Percentiles rank a stretch among this genome's conserved stretches.
Conservation (phyloP, 2,797 vertebrate species). For the Agapornis canus region DNA sequence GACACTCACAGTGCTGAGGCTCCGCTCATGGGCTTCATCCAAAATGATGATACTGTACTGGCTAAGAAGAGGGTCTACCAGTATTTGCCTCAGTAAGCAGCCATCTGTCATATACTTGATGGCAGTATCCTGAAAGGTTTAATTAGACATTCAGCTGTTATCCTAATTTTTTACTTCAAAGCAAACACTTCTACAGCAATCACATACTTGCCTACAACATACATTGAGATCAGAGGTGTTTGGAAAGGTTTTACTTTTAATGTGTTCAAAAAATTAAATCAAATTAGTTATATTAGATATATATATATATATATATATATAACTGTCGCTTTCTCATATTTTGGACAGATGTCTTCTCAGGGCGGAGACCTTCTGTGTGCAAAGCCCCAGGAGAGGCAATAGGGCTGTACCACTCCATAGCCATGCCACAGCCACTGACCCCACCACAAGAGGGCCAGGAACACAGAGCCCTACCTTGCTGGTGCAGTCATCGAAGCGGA, state of each 20-base stretch:
- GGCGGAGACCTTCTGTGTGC: rapidly evolving
- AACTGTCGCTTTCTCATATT: background rate
- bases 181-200: background rate
- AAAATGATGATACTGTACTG: slow-evolving; percentile 90
- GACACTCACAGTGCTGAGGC: slow-evolving; percentile 92
- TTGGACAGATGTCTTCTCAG: background rate
- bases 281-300: rapidly evolving
- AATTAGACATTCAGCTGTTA: background rate
- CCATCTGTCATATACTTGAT: slow-evolving; percentile 98
- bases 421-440: rapidly evolving
- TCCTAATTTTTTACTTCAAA: background rate
- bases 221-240: background rate
- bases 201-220: background rate
- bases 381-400: background rate
- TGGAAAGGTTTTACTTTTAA: rapidly evolving
- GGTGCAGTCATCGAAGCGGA: slow-evolving; percentile 94
- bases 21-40: slow-evolving; percentile 96
- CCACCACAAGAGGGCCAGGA: rapidly evolving
- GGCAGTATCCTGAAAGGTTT: slow-evolving; percentile 82
- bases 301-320: background rate
- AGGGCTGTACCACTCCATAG: background rate
- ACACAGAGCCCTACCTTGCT: slow-evolving; percentile 79
- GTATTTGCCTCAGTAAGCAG: slow-evolving; percentile 90
- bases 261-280: background rate
- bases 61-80: slow-evolving; percentile 87